phyloP scores from a whole-genome alignment of 2,113 vertebrate species.

The Calypte anna region DNA sequence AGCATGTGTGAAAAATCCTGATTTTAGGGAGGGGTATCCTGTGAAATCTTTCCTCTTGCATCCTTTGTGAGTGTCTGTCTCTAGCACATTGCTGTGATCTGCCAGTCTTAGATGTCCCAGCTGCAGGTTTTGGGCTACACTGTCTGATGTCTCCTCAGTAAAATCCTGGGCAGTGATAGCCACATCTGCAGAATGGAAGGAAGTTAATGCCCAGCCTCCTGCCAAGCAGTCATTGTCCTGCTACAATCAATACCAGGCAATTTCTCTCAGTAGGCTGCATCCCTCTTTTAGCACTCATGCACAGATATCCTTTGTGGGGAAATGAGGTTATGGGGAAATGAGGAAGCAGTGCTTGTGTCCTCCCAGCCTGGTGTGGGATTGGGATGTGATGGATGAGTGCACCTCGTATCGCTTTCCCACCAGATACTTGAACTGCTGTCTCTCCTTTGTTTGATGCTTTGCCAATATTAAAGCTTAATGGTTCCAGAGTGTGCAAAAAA shows the following conservation, averaged over 20 bases:
- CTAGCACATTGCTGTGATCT: not conserved
- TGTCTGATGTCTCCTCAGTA: not conserved
- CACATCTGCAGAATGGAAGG: accelerated
- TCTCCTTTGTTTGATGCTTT: not conserved
- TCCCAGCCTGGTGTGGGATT: not conserved
- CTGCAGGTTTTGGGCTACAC: not conserved
- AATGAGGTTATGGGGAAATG: not conserved
- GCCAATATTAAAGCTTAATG: not conserved
- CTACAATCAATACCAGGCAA: not conserved
- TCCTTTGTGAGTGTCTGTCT: not conserved
- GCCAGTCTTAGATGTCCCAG: not conserved
- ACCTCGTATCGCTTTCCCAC: not conserved
- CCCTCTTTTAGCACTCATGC: not conserved
- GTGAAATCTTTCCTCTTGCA: not conserved
- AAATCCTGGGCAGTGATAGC: not conserved
- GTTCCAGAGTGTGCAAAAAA: not conserved
- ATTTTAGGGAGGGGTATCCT: not conserved
- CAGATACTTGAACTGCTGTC: accelerated
- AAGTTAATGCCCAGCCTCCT: not conserved
- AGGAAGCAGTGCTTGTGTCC: not conserved
- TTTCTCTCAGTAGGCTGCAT: not conserved
- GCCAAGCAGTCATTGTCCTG: not conserved
- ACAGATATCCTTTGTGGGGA: not conserved
- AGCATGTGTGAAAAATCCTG: not conserved
- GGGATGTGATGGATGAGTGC: not conserved